A percentile compares a stretch with the other conserved stretches of the same genome.
phyloP scores from a whole-genome alignment of 1,140 invertebrate genomes.

The Drosophila rhopaloa region DNA sequence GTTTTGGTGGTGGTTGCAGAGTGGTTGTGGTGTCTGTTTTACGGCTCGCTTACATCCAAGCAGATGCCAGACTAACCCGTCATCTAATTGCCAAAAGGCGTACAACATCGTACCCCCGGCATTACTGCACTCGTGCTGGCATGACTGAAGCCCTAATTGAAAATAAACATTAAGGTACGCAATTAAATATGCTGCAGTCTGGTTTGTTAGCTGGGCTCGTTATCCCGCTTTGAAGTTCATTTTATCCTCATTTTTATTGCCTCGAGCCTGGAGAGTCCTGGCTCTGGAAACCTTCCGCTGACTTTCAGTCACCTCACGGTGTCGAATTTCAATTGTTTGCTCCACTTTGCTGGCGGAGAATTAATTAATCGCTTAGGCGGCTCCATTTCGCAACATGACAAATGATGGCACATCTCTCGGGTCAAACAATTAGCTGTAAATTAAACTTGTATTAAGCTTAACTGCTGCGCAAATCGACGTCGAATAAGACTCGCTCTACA shows the following conservation, averaged over 20 bases:
- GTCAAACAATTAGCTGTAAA: constrained; percentile 64
- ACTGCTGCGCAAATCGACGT: constrained; percentile 43
- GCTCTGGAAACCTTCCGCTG: constrained; percentile 10
- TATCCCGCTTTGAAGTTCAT: constrained; percentile 37
- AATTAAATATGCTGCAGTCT: constrained; percentile 53
- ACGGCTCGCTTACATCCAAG: constrained; percentile 65
- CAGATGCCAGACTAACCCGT: constrained; percentile 71
- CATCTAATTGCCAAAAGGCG: constrained; percentile 79
- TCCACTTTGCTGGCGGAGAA: constrained; percentile 20
- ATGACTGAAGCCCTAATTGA: constrained; percentile 71
- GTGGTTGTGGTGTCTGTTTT: constrained; percentile 63
- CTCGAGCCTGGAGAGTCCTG: not conserved
- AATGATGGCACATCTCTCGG: constrained; percentile 33
- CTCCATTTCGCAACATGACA: constrained; percentile 41
- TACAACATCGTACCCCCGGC: constrained; percentile 27
- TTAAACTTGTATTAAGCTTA: constrained; percentile 63
- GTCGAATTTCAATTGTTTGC: constrained; percentile 47
- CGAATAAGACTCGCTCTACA: not conserved
- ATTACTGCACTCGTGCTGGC: constrained; percentile 19
- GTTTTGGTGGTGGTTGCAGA: constrained; percentile 34
- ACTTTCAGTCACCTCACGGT: constrained; percentile 50
- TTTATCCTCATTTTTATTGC: constrained; percentile 38
- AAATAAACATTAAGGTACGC: constrained; percentile 68
- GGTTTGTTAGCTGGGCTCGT: constrained; percentile 10
- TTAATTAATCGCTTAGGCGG: constrained; percentile 38